Conservation (phyloP, 2,888 invertebrate species). For the Andrena minutula region DNA sequence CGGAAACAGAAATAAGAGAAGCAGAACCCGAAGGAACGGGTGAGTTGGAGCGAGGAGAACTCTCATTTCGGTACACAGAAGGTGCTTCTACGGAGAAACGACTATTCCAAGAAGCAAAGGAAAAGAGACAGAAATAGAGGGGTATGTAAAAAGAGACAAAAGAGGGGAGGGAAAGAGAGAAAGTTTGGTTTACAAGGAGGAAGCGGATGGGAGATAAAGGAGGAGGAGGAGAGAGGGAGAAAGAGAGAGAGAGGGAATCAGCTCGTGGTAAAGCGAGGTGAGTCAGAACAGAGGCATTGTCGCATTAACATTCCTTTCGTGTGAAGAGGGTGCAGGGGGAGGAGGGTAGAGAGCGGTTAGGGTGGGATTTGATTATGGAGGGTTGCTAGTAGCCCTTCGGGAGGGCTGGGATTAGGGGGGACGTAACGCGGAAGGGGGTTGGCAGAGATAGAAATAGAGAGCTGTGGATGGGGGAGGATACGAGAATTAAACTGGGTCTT, state of each 20-base stretch:
- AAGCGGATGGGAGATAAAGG: neutral
- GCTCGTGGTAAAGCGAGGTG: constrained; percentile 71
- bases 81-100: constrained; percentile 52
- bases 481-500: constrained; percentile 74
- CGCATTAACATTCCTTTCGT: constrained; percentile 85
- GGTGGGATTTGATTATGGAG: constrained; percentile 84
- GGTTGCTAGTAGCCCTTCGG: constrained; percentile 75
- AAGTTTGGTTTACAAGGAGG: no score
- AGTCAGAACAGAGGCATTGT: constrained; percentile 83
- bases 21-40: constrained; percentile 25
- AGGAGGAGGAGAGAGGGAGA: constrained; percentile 23
- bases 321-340: constrained; percentile 80
- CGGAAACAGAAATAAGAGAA: constrained; percentile 40
- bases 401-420: constrained; percentile 60
- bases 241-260: constrained; percentile 35
- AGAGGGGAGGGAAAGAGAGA: constrained; percentile 7
- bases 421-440: constrained; percentile 31
- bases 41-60: constrained; percentile 51
- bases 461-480: constrained; percentile 37
- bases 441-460: constrained; percentile 56
- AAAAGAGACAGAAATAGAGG: constrained; percentile 3
- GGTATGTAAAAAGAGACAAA: constrained; percentile 8
- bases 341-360: constrained; percentile 76
- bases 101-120: constrained; percentile 22
- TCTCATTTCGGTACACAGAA: constrained; percentile 56